These are phyloP conservation scores for Acropora tenuis DNA, from an alignment of 64 coral and sea anemone species.

Conservation along the genomic window DNA sequence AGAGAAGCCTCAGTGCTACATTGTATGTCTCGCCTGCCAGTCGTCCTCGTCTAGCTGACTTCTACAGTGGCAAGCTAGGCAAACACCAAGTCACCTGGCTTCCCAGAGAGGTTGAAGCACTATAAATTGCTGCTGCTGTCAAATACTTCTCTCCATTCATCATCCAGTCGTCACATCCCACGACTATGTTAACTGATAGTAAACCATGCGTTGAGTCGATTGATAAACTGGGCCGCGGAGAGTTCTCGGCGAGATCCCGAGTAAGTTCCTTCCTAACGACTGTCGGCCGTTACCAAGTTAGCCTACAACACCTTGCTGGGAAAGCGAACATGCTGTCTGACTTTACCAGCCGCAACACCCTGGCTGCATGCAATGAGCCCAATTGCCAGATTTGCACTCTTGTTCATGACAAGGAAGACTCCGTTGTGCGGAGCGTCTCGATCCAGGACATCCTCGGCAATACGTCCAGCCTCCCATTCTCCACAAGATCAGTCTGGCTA, in stretches of 20 bases:
- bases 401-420: constrained; percentile 33
- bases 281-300: constrained; percentile 57
- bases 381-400: constrained; percentile 60
- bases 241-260: constrained; percentile 54
- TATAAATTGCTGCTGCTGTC: constrained; percentile 9
- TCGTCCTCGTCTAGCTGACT: constrained; percentile 45
- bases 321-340: constrained; percentile 49
- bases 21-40: constrained; percentile 34
- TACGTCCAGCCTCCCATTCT: constrained; percentile 25
- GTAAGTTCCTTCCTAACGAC: constrained; percentile 52
- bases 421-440: constrained; percentile 12
- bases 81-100: constrained; percentile 64
- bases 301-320: constrained; percentile 35
- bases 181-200: constrained; percentile 37
- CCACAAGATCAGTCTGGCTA: constrained; percentile 32
- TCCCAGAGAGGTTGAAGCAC: constrained; percentile 61
- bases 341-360: constrained; percentile 48
- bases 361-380: background rate
- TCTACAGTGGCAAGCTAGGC: constrained; percentile 60
- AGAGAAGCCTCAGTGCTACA: constrained; percentile 59
- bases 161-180: constrained; percentile 49
- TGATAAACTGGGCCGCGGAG: constrained; percentile 35
- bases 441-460: background rate
- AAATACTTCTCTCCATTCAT: constrained; percentile 54
- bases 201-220: constrained; percentile 42